Base-by-base conservation (phyloP, 2,113 vertebrate genomes). In the Tragelaphus buxtoni region DNA sequence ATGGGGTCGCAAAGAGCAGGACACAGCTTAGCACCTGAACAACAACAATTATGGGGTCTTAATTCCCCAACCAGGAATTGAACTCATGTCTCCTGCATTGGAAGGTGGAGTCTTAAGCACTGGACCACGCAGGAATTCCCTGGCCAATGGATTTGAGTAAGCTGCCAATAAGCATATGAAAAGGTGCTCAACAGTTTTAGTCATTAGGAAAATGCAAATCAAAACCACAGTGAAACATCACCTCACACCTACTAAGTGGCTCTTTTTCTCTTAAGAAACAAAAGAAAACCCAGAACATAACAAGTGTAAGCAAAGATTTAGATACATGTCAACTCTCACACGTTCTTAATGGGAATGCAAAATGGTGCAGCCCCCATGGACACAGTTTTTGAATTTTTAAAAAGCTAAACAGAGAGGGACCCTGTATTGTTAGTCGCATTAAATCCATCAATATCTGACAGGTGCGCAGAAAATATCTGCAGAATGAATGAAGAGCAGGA, bases 341-440 rank as follows among this genome's bases (percentile, higher is more conserved):
- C 17, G 20, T 69, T 20, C 63, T 20, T 69, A 35, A 69, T 69
- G 63, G n/a, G 9, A 69, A 35, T 35, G 18, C 63, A 20, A 69
- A 69, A 69, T 35, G 17, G 63, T 35, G n/a, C 63, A 69, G n/a
- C n/a, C 18, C 63, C n/a, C n/a, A 69, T 22, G 63, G n/a, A 69
- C 18, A 35, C 17, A 69, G 63, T 20, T 69, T 69, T 69, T 69
- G 63, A 69, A 35, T 69, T 35, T 18, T 69, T 69, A 69, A 69
- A 69, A 69, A 35, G n/a, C 17, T 35, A 35, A 69, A 35, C 63
- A 35, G 1, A 69, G 63, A 69, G 9, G n/a, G n/a, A 35, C n/a
- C 17, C 51, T 1, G 9, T 7, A 58, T 18, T 13, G 5, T 51
- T 83, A n/a, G 17, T 11, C 26, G 1, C 1, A 0, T 65, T 45